Conservation (phyloP, 2,797 vertebrate genomes). For the Chelmon rostratus region DNA sequence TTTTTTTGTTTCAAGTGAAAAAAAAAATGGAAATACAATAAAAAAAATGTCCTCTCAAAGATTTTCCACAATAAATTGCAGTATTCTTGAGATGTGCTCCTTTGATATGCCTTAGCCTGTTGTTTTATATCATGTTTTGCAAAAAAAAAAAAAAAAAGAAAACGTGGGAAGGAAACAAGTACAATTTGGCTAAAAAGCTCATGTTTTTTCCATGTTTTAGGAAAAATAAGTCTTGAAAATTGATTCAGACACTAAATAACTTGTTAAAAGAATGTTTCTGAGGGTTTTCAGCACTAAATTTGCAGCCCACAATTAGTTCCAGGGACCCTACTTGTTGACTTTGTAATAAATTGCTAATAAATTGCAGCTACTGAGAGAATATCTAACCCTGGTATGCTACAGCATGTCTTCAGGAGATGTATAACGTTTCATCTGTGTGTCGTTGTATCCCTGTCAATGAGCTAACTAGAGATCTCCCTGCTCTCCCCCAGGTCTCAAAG, state of each 20-base stretch:
- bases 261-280: not conserved
- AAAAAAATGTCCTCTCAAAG: too few relatives aligned
- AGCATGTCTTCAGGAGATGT: not conserved
- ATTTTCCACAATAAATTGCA: not conserved
- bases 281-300: not conserved
- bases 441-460: slow-evolving; percentile 3
- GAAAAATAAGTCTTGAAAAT: not conserved
- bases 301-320: not conserved
- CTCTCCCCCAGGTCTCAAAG: slow-evolving; percentile 84
- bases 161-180: not conserved
- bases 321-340: not conserved
- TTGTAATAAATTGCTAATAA: not conserved
- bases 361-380: not conserved
- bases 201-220: not conserved
- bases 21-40: too few relatives aligned
- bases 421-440: slow-evolving; percentile 5
- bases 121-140: not conserved
- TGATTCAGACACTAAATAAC: too few relatives aligned
- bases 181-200: not conserved
- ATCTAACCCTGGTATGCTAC: not conserved
- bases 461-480: slow-evolving; percentile 41
- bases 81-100: not conserved
- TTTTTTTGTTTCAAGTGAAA: not conserved
- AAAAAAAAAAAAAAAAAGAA: not conserved
- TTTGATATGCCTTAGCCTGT: not conserved